Base-by-base conservation (phyloP, 2,888 invertebrate species). In the Bruchidius siliquastri region DNA sequence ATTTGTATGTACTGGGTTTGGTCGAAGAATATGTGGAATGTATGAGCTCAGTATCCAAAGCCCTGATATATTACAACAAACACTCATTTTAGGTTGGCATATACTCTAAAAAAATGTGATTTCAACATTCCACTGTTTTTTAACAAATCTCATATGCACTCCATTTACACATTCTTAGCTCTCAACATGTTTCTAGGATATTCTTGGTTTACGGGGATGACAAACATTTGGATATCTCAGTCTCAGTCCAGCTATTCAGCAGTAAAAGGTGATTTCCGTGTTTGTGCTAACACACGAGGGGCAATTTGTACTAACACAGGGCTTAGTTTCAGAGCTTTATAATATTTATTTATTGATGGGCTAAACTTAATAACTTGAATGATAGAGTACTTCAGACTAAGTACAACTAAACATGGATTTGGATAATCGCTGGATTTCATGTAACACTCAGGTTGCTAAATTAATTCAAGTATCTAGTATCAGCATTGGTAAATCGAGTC, bases 221-320 rank as follows among this genome's bases (percentile, higher is more conserved):
- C 76, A 75, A 76, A 77, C 74, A 73, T 78, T 74, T 78, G 78
- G 78, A 78, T 78, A 72, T 26, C 75, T 73, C 73, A 76, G 68
- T 70, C 74, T 26, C 26, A 49, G 49, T 49, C 49, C 6, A 49
- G 49, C 49, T 69, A 71, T 77, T 72, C 76, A 77, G 68, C 74
- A 75, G 71, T 8, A 49, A 73, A 77, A 77, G 78, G 77, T 77
- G 76, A 78, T 70, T 74, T 75, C 75, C 72, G 68, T 74, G 73
- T 74, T 74, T 75, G 75, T 75, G 26, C 32, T 74, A 74, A 74
- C 74, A 67, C 20, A 26, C 30, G 6, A 22, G 20, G 22, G 70
- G 22, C 0, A 0, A 70, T 2, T 30, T 49, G 49, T 49, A 49
- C 49, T 49, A 49, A 49, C 49, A 49, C 6, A 26, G 49, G 49